Percentiles rank a stretch among this genome's conserved stretches.
Conservation (phyloP, 2,888 invertebrate species). For the Troglohyphantes excavatus region DNA sequence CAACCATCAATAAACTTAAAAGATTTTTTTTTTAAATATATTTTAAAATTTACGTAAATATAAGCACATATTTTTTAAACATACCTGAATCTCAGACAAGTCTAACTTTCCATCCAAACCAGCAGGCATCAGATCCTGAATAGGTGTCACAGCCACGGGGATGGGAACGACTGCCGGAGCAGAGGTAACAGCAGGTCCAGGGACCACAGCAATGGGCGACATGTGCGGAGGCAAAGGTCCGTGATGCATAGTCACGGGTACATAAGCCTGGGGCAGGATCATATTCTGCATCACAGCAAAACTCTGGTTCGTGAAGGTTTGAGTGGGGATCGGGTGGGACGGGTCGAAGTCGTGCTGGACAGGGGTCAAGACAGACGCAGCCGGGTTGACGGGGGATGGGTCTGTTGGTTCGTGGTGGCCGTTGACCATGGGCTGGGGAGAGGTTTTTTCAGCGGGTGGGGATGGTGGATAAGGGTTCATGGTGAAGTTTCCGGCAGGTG, state of each 20-base stretch:
- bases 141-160: conserved; percentile 29
- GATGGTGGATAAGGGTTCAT: conserved; percentile 11
- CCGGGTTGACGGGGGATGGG: conserved; percentile 2
- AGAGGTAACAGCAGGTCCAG: conserved; percentile 43
- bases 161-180: conserved; percentile 34
- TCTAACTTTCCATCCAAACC: conserved; percentile 15
- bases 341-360: conserved; percentile 78
- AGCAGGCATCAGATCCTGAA: conserved; percentile 1
- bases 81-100: conserved; percentile 37
- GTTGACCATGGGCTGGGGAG: background rate
- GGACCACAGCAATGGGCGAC: conserved; percentile 58
- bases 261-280: conserved; percentile 71
- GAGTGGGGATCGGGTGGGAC: conserved; percentile 86
- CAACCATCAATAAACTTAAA: too few relatives aligned
- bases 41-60: background rate
- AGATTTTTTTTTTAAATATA: background rate
- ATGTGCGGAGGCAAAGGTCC: conserved; percentile 60
- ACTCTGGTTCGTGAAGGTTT: conserved; percentile 93
- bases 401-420: conserved; percentile 13
- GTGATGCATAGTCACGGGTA: conserved; percentile 75
- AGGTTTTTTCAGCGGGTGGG: conserved; percentile 37
- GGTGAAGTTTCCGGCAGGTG: conserved; percentile 57
- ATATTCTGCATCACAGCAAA: conserved; percentile 84
- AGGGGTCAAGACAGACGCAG: conserved; percentile 14
- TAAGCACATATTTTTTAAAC: too few relatives aligned